Conservation (phyloP, 2,888 invertebrate genomes). For the Stenodema calcarata region DNA sequence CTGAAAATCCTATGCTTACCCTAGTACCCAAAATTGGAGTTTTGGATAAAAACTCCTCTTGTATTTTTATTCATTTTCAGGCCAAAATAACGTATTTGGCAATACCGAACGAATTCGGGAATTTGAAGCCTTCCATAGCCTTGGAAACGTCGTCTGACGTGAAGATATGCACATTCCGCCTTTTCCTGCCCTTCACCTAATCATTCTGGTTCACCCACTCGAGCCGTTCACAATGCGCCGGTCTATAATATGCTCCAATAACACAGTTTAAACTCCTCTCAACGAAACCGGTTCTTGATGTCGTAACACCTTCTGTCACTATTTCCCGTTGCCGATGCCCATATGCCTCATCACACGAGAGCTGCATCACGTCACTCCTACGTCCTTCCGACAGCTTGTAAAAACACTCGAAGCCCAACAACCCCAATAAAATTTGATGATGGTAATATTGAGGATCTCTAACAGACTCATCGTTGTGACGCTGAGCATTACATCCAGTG, state of each 20-base stretch:
- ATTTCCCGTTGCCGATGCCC: not conserved
- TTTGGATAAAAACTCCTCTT: no score
- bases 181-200: not conserved
- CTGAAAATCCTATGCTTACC: no score
- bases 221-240: not conserved
- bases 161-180: not conserved
- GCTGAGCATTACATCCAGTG: no score
- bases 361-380: not conserved
- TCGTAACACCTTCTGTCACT: not conserved
- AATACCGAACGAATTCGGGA: no score
- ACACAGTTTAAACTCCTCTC: not conserved
- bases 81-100: no score
- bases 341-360: not conserved
- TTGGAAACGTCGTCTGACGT: not conserved
- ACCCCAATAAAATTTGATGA: no score
- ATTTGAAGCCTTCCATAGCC: not conserved
- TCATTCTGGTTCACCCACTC: not conserved
- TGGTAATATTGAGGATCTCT: no score
- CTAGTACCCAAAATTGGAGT: no score
- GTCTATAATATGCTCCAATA: not conserved
- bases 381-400: not conserved
- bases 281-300: not conserved
- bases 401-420: not conserved
- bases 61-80: no score
- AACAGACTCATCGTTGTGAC: no score